A percentile compares a stretch with the other conserved stretches of the same genome.
These are phyloP conservation scores for Macroglossus sobrinus DNA, from an alignment of 2,113 vertebrate species.

Conservation along the genomic window DNA sequence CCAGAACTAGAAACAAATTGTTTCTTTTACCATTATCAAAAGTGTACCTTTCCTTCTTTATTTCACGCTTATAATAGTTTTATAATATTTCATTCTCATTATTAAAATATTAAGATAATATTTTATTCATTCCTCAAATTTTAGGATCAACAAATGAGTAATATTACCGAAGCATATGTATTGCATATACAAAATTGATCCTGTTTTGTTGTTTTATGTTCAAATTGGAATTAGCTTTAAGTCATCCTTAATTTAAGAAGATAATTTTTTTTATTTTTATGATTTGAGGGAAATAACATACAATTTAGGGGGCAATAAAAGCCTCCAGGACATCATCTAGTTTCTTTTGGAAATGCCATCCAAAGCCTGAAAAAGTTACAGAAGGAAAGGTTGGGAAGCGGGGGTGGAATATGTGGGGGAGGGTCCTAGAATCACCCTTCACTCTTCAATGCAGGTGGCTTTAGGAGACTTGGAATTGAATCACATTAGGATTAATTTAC, in stretches of 20 bases:
- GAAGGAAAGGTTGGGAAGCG: fast-evolving
- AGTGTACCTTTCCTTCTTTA: background rate
- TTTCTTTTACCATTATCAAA: background rate
- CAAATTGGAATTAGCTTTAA: background rate
- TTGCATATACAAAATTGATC: background rate
- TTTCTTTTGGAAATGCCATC: background rate
- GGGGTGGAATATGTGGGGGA: too few species aligned
- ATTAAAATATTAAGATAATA: background rate
- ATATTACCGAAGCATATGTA: background rate
- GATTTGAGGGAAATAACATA: background rate
- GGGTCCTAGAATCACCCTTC: background rate
- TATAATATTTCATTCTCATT: background rate
- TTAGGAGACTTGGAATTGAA: background rate
- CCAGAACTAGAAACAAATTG: background rate
- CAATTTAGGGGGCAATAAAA: background rate
- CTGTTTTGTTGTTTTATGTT: background rate
- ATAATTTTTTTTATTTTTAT: background rate
- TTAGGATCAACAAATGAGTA: background rate
- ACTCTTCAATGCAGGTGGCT: background rate
- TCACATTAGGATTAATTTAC: background rate
- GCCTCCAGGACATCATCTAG: background rate
- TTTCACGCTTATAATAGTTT: background rate
- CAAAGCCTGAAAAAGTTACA: background rate
- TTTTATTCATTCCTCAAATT: background rate
- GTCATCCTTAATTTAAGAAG: background rate